Base-by-base conservation (phyloP, 2,888 invertebrate species). In the Meandrusa payeni region DNA sequence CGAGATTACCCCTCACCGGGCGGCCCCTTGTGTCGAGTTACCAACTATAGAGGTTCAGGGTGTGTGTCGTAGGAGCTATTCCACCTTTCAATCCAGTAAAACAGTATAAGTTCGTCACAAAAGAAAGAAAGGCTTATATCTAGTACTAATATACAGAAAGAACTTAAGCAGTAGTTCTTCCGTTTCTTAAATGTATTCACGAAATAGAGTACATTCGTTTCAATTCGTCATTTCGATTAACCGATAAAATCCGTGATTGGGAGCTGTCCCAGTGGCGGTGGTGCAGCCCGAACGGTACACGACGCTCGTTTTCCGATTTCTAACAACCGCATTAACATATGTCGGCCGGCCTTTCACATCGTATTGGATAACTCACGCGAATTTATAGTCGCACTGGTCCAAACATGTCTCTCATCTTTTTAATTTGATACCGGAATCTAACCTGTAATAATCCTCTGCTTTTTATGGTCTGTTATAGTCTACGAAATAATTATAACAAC, bases 291-390 rank as follows among this genome's bases (percentile, higher is more conserved):
- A 67, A 59, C 65, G 61, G 64, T 64, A 51, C 52, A 52, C 55
- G 53, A 41, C 50, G 45, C 57, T 57, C 64, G 69, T 70, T 71
- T 74, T 75, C 68, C 70, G 74, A 79, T 83, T 82, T 82, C 82
- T 81, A 82, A 77, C 72, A 57, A 59, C 57, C 63, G 62, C 63
- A 82, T 83, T 81, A 76, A 66, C 79, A 82, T 83, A 79, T 64
- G 64, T 61, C 71, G 56, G 56, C 34, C 59, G 68, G 78, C 82
- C 80, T 81, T 79, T 82, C 81, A 77, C 81, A 73, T 51, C 50
- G 55, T 58, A 69, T 78, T 74, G 70, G 69, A 73, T 78, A 79
- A 73, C 72, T 61, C 69, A 69, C 67, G 70, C 67, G 56, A 69
- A 54, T 57, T 54, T 49, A 47, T 47, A 48, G 43, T 33, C 32